These are phyloP conservation scores for Calcarius ornatus DNA, from an alignment of 2,113 vertebrate genomes.

Conservation along the genomic window DNA sequence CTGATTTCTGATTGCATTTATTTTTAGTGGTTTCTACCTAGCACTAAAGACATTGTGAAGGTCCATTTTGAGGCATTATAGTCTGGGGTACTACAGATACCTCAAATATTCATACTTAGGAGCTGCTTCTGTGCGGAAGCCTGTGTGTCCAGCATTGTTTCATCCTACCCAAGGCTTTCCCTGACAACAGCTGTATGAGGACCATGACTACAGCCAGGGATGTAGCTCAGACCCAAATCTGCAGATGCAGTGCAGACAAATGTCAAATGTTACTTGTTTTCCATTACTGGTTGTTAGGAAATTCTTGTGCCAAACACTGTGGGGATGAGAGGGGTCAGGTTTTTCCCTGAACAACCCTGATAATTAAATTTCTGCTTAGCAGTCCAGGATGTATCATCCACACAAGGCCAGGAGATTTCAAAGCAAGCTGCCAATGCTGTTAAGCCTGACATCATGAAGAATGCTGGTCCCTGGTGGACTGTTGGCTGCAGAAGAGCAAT, in stretches of 20 bases:
- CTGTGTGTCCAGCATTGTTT: not conserved
- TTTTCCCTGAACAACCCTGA: not conserved
- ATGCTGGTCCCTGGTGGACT: not conserved
- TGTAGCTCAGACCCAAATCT: not conserved
- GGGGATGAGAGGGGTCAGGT: not conserved
- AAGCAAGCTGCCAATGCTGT: not conserved
- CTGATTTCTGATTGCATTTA: not conserved
- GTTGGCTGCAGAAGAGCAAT: constrained; percentile 19
- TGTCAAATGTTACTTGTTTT: constrained; percentile 20
- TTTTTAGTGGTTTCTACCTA: not conserved
- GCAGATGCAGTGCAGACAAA: not conserved
- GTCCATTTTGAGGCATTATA: not conserved
- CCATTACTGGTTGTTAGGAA: constrained; percentile 20
- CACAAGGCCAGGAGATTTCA: not conserved
- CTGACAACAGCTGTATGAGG: not conserved
- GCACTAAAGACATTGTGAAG: not conserved
- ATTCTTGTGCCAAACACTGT: not conserved
- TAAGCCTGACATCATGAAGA: not conserved
- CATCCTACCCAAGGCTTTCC: not conserved
- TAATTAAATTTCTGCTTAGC: constrained; percentile 7
- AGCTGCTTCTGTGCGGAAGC: not conserved
- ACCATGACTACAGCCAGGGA: not conserved
- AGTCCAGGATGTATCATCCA: not conserved
- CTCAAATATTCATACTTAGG: not conserved
- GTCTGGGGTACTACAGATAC: not conserved